Evolutionary conservation across 2,113 vertebrate genomes (phyloP).

Genomic region (Oncorhynchus clarkii): DNA sequence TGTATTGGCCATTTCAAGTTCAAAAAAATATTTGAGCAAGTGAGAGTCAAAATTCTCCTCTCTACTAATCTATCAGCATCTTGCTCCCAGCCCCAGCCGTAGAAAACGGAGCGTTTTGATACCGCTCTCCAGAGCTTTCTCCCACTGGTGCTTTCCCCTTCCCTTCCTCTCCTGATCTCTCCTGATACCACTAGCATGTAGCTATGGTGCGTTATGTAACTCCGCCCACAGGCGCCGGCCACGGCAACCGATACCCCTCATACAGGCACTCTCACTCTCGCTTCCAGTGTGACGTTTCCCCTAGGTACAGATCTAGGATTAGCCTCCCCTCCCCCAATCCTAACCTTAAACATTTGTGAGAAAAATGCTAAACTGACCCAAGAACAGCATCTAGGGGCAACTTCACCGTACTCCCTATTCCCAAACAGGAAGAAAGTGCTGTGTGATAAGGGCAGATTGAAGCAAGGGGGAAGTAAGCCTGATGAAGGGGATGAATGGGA

Average conservation of each 20-base stretch:
- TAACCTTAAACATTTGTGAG: too few relatives aligned
- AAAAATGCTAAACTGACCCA: too few relatives aligned
- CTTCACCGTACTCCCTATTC: too few relatives aligned
- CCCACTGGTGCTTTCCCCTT: background rate
- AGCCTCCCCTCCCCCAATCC: too few relatives aligned
- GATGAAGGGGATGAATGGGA: constrained; percentile 50
- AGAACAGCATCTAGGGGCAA: too few relatives aligned
- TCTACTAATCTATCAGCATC: background rate
- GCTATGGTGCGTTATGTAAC: constrained; percentile 17
- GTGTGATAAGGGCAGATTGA: background rate
- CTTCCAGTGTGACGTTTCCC: constrained; percentile 1
- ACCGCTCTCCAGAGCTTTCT: constrained; percentile 20
- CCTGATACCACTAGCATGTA: constrained; percentile 6
- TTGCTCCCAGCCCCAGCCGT: constrained; percentile 11
- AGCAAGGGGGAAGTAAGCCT: constrained; percentile 3
- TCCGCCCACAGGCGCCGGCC: background rate
- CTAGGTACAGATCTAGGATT: constrained; percentile 46
- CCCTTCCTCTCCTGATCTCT: constrained; percentile 36
- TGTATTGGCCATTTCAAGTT: too few relatives aligned
- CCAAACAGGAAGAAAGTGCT: constrained; percentile 22
- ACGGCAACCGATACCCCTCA: constrained; percentile 42
- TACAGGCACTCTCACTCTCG: constrained; percentile 47
- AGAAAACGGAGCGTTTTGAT: constrained; percentile 40
- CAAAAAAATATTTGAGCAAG: too few relatives aligned
- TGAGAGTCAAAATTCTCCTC: too few relatives aligned